These are phyloP conservation scores for Oostethus manadensis DNA, from an alignment of 2,113 vertebrate genomes.

Conservation along the genomic window DNA sequence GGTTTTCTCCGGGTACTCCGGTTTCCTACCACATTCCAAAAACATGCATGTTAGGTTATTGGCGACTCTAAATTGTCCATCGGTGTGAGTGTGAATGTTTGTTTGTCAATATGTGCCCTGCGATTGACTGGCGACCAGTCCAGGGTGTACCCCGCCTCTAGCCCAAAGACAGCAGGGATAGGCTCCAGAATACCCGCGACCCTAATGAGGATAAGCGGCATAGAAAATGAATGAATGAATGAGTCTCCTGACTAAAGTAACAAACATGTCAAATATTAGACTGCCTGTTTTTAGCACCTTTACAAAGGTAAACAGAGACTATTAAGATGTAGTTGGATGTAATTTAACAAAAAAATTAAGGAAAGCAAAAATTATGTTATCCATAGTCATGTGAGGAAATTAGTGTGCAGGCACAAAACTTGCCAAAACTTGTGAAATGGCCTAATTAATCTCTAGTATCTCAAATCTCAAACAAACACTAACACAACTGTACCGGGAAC, in stretches of 20 bases:
- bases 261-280: constrained; percentile 22
- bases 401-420: not conserved
- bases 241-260: constrained; percentile 30
- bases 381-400: constrained; percentile 2
- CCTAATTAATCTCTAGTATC: constrained; percentile 1
- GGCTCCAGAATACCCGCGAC: too few species aligned
- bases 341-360: not conserved
- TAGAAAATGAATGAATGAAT: too few species aligned
- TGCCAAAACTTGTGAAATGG: not conserved
- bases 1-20: too few species aligned
- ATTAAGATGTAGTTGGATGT: constrained; percentile 2
- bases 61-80: too few species aligned
- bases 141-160: too few species aligned
- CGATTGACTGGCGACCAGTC: too few species aligned
- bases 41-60: too few species aligned
- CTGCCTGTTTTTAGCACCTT: constrained; percentile 42
- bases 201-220: too few species aligned
- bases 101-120: too few species aligned
- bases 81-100: too few species aligned
- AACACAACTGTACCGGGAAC: not conserved
- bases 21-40: too few species aligned
- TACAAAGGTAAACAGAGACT: constrained; percentile 37
- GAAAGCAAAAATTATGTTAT: not conserved
- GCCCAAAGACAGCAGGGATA: too few species aligned
- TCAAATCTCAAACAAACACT: constrained; percentile 13